Evolutionary conservation across 2,797 vertebrate species (phyloP), one percentile per base, ranked within the genome.

Genomic region (Epinephelus coioides): DNA sequence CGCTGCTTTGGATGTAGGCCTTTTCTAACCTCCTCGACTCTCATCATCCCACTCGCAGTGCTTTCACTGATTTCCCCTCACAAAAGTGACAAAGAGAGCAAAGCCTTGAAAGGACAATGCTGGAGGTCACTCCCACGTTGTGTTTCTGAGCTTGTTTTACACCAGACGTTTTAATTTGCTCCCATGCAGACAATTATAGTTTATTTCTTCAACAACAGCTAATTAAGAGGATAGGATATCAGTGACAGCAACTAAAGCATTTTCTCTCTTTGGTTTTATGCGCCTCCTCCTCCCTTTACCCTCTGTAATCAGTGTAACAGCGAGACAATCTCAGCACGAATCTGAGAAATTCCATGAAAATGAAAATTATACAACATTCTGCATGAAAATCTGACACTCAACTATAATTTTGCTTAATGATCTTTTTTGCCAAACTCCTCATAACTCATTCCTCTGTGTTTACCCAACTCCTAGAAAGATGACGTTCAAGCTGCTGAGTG

Each of bases 51-150:
- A 76, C 87, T 70, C 70, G 49, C 78, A 79, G 79, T 44, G 76
- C 81, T 69, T 79, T 54, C 78, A 44, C 86, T 87, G 90, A 94
- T 94, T 93, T 90, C 76, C 81, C 74, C 72, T 87, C 78, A 72
- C 81, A 83, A 80, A 78, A 86, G 85, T 79, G 77, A 70, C 85
- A 77, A 62, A 69, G 66, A 87, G 84, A 86, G 82, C 65, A 11
- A 57, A 63, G 68, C 71, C 85, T 89, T 67, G 78, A 89, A 67
- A 86, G 90, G 78, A 90, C 73, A 81, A 69, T 71, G 65, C 73
- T 47, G 55, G 84, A 92, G 89, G 86, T 90, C 88, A 87, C 66
- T 82, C 67, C 73, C 53, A 82, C 77, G 34, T 68, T 85, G 83
- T 90, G 85, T 79, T 73, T 81, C 70, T 73, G 21, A 70, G 77